phyloP scores from a whole-genome alignment of 2,888 invertebrate genomes.

The Neoaliturus tenellus region DNA sequence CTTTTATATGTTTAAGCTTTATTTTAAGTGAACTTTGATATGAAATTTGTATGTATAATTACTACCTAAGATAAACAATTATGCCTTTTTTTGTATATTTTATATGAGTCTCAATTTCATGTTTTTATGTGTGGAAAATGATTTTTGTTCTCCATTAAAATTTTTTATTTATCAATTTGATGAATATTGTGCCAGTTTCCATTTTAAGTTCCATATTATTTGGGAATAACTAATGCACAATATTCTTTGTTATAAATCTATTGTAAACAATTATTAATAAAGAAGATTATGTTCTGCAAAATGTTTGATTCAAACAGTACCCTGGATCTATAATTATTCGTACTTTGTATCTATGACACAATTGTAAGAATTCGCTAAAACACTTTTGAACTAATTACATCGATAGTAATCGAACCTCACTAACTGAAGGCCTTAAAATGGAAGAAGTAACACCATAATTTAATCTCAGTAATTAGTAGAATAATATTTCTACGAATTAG shows the following conservation, averaged over 20 bases:
- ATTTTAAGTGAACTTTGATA: background rate
- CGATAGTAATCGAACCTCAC: too few species aligned
- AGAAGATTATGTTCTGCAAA: background rate
- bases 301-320: too few species aligned
- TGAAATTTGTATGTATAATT: background rate
- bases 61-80: background rate
- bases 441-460: too few species aligned
- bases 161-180: background rate
- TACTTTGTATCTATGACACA: too few species aligned
- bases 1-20: conserved; percentile 3
- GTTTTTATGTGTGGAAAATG: background rate
- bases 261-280: conserved; percentile 24
- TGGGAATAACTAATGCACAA: conserved; percentile 14
- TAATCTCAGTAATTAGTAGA: too few species aligned
- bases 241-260: conserved; percentile 17
- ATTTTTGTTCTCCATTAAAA: background rate
- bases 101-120: background rate
- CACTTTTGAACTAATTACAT: too few species aligned
- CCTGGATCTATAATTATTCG: too few species aligned
- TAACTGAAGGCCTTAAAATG: too few species aligned
- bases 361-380: too few species aligned
- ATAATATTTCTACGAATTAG: too few species aligned
- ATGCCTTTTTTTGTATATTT: background rate
- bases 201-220: background rate
- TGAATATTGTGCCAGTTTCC: conserved; percentile 22